Conservation (phyloP, 35 echinoderm and acorn worm genomes). For the Ophiothrix spiculata region DNA sequence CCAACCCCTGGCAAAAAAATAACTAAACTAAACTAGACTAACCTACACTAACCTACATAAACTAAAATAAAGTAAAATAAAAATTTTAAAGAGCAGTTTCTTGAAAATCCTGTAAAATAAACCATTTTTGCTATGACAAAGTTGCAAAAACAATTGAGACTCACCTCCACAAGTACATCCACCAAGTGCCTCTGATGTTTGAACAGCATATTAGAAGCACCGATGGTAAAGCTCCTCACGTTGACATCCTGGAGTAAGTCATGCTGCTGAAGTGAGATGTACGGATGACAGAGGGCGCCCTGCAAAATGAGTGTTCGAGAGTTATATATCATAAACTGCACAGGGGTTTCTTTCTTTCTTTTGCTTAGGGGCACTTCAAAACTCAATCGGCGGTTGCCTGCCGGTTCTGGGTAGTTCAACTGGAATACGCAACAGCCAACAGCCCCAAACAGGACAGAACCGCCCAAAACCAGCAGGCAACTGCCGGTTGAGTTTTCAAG, state of each 20-base stretch:
- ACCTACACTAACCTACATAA: too few species aligned
- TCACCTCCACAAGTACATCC: slow-evolving; percentile 91
- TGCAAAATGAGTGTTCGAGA: slow-evolving; percentile 15
- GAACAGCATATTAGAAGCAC: slow-evolving; percentile 89
- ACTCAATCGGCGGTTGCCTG: too few species aligned
- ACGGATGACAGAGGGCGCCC: slow-evolving; percentile 94
- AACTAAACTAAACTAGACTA: too few species aligned
- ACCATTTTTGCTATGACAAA: too few species aligned
- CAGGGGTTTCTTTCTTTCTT: neutral
- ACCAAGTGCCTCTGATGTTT: slow-evolving; percentile 85
- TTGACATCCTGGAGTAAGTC: slow-evolving; percentile 91
- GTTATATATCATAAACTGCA: neutral
- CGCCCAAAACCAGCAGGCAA: too few species aligned
- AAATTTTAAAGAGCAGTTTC: too few species aligned
- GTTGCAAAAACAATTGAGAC: neutral
- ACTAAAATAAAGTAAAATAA: too few species aligned
- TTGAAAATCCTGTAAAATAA: too few species aligned
- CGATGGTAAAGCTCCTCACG: slow-evolving; percentile 85
- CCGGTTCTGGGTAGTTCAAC: too few species aligned
- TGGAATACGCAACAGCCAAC: neutral
- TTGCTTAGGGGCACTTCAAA: neutral
- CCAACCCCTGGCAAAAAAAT: too few species aligned
- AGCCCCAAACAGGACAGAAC: neutral
- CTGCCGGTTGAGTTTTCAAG: too few species aligned
- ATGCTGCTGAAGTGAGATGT: slow-evolving; percentile 95